Base-by-base conservation (phyloP, 2,888 invertebrate species). In the Pseudococcus longispinus region DNA sequence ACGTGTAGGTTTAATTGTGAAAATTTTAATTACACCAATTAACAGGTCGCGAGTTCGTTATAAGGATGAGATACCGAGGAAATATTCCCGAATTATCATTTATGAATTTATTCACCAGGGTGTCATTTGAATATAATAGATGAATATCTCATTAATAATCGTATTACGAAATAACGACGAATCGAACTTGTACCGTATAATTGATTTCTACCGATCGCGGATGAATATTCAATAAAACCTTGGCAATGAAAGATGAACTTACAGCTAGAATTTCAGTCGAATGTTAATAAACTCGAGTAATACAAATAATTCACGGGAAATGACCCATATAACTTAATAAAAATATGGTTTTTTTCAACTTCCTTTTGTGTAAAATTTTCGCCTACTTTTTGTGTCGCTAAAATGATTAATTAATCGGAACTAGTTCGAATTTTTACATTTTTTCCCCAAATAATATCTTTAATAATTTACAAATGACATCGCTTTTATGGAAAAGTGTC, bases 391-490 rank as follows among this genome's bases (percentile, higher is more conserved):
- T 9, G 26, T 1, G 29, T n/a, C 32, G 20, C 2, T 42, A 80
- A 80, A 80, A 80, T 80, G 77, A 80, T 37, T 20, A 80, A 42
- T 42, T 80, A 80, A 80, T 80, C 9, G 4, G 77, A 18, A 23
- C 37, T 3, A 37, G n/a, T 42, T 42, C 20, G 11, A 13, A 37
- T 77, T 77, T 80, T 3, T 23, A 23, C 18, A 1, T 60, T 42
- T 20, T 80, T 42, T 20, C 4, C 18, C 42, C 6, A 80, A 20
- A 80, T 20, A 8, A 20, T 9, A 80, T 42, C 18, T 80, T 80
- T 42, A 80, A 80, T 80, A 42, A 80, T 80, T 80, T 42, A 80
- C 77, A 80, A 80, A 80, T 80, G 77, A 80, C 77, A 80, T 80
- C 77, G 77, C 77, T 80, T 32, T 2, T 80, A 80, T 37, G 42